Percentiles rank a stretch among this genome's conserved stretches.
phyloP scores from a whole-genome alignment of 2,797 vertebrate species.

The Prunella strophiata region DNA sequence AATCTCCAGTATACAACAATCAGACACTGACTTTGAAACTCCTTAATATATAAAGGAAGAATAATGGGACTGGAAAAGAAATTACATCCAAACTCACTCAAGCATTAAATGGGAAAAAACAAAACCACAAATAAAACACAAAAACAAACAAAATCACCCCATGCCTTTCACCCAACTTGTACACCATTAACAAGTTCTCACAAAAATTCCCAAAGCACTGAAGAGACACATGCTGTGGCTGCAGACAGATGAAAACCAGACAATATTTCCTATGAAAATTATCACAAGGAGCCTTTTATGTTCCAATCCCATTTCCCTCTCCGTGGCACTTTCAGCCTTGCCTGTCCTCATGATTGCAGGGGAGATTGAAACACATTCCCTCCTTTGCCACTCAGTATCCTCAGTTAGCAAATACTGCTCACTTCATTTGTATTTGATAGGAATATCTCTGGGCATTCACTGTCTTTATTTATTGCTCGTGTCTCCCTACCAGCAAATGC shows the following conservation, averaged over 20 bases:
- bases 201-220: background rate
- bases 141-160: accelerated
- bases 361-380: background rate
- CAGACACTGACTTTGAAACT: background rate
- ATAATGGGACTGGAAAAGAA: background rate
- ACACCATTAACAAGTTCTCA: background rate
- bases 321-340: background rate
- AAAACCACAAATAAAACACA: background rate
- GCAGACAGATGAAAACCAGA: background rate
- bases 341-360: accelerated
- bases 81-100: background rate
- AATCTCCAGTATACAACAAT: background rate
- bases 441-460: background rate
- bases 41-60: background rate
- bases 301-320: background rate
- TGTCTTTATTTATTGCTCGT: background rate
- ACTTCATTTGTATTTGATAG: background rate
- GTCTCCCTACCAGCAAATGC: background rate
- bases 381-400: background rate
- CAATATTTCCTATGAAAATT: background rate
- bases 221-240: background rate
- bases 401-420: background rate
- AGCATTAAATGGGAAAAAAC: background rate
- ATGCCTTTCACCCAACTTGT: background rate
- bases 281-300: background rate